Conservation (phyloP, 2,797 vertebrate genomes). For the Mormyrus proboscirostris region DNA sequence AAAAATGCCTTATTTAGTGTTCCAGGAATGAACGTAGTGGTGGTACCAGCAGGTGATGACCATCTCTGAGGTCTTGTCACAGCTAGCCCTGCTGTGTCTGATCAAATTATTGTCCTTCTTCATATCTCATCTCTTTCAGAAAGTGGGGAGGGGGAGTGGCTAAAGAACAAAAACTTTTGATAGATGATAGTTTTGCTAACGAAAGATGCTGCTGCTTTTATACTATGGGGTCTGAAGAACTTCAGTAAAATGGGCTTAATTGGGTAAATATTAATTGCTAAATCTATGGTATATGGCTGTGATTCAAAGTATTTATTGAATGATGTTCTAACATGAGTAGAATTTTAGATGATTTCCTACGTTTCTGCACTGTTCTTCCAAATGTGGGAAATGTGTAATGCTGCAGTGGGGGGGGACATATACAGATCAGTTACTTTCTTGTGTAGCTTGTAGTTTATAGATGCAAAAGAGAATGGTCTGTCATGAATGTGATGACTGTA, state of each 20-base stretch:
- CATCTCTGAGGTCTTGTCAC: neutral
- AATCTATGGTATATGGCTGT: neutral
- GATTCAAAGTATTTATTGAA: neutral
- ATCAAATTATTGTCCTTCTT: constrained; percentile 1
- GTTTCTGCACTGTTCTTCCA: neutral
- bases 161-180: neutral
- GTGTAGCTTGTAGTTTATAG: neutral
- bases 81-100: neutral
- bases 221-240: neutral
- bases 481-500: constrained; percentile 15
- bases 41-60: neutral
- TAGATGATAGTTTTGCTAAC: neutral
- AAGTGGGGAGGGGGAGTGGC: neutral
- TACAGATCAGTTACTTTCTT: neutral
- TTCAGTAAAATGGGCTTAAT: neutral
- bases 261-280: neutral
- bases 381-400: neutral
- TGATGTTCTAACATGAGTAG: neutral
- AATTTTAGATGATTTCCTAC: neutral
- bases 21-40: neutral
- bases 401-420: neutral
- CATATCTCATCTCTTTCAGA: neutral
- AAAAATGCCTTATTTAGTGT: neutral
- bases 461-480: neutral
- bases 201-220: neutral